These are phyloP conservation scores for Pocillopora grandis DNA, from an alignment of 92 coral and sea anemone species.

Conservation along the genomic window DNA sequence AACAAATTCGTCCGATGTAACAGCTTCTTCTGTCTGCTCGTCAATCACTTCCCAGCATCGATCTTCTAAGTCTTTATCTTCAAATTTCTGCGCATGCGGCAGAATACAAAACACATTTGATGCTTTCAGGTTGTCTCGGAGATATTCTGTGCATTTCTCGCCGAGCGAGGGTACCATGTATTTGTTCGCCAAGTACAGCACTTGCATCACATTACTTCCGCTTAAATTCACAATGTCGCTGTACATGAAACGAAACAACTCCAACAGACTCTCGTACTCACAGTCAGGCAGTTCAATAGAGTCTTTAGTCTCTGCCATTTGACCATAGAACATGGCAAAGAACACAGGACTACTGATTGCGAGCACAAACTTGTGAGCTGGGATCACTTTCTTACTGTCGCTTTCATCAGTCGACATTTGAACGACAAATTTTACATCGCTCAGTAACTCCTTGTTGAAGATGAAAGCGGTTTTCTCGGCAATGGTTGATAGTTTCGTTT, in stretches of 20 bases:
- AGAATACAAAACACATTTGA: conserved; percentile 5
- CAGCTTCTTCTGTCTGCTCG: too few species aligned
- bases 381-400: too few species aligned
- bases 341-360: too few species aligned
- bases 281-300: conserved; percentile 65
- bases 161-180: neutral
- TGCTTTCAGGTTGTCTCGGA: neutral
- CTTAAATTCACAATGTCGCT: too few species aligned
- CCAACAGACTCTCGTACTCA: conserved; percentile 61
- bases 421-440: conserved; percentile 49
- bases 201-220: too few species aligned
- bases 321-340: conserved; percentile 41
- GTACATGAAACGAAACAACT: conserved; percentile 41
- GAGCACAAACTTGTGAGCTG: too few species aligned
- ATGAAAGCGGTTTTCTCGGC: neutral
- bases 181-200: too few species aligned
- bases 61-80: too few species aligned
- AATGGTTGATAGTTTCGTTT: conserved; percentile 38
- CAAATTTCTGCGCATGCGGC: too few species aligned
- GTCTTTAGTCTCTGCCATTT: conserved; percentile 60
- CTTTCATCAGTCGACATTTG: neutral
- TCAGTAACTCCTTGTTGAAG: too few species aligned
- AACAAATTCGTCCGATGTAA: too few species aligned
- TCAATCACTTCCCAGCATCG: too few species aligned
- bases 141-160: conserved; percentile 29